Conservation (phyloP, 2,113 vertebrate species). For the Toxostoma redivivum region DNA sequence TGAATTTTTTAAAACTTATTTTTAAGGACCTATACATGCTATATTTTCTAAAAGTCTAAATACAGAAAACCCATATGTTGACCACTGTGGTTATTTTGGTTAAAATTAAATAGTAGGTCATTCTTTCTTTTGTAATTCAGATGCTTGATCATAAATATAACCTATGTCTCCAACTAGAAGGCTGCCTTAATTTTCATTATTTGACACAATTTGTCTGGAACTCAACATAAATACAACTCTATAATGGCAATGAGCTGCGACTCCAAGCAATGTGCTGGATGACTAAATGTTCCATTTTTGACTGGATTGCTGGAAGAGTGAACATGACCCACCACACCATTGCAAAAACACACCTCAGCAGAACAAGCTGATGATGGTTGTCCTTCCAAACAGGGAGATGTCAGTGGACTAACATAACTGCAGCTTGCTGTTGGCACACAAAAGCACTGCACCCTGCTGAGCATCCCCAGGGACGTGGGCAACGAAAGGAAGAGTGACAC, state of each 20-base stretch:
- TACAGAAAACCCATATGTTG: neutral
- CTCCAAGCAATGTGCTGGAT: neutral
- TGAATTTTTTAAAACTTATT: neutral
- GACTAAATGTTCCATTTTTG: neutral
- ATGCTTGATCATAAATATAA: neutral
- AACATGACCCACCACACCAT: neutral
- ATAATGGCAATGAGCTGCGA: neutral
- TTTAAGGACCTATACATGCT: neutral
- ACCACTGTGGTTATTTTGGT: neutral
- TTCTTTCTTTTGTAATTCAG: neutral
- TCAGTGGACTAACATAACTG: neutral
- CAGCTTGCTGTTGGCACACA: neutral
- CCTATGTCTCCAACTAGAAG: neutral
- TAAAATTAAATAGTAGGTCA: neutral
- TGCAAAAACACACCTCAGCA: neutral
- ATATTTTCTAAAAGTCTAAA: neutral
- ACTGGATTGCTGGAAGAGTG: neutral
- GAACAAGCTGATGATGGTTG: rapidly evolving
- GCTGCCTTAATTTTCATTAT: neutral
- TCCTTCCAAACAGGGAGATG: neutral
- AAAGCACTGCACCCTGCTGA: neutral
- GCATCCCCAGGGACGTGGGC: neutral
- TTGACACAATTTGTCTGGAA: neutral
- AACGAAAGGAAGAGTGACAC: neutral
- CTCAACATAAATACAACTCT: neutral